Base-by-base conservation (phyloP, 2,113 vertebrate genomes). In the Redunca redunca region DNA sequence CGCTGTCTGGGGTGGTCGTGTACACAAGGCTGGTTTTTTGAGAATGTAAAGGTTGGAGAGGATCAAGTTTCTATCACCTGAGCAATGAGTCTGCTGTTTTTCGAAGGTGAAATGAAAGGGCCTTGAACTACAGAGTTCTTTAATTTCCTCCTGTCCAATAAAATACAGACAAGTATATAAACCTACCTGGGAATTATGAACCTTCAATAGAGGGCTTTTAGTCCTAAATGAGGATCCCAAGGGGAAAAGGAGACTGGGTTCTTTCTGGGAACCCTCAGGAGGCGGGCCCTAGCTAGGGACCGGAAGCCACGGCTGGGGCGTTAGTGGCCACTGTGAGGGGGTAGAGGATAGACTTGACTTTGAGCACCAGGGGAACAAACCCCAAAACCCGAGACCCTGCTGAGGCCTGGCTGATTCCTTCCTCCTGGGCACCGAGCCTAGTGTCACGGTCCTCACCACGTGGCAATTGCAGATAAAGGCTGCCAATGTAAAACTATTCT, bases 11-110 rank as follows among this genome's bases (percentile, higher is more conserved):
- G 94, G 96, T 40, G 46, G 96, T 95, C 88, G 58, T 78, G 93
- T 85, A 93, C 93, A 86, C 89, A 80, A 91, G 92, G 98, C 97
- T 98, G 97, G 97, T 97, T 97, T 97, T 84, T 84, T 92, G 95
- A 96, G 86, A 97, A 97, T 96, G 97, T 88, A 93, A 97, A 95
- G 96, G 95, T 91, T 97, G 95, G 95, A 97, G 91, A 97, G 91
- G 97, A 97, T 93, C 67, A 77, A 93, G 94, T 96, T 97, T 97
- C 94, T 71, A 71, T 98, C 97, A 97, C 97, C 97, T 98, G 97
- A 98, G 98, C 98, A 97, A 97, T 96, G 98, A 97, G 94, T 97
- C 96, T 95, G 97, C 86, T 97, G 78, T 94, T 96, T 78, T 33
- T 25, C 33, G 78, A 98, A 96, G 91, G 94, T 86, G 86, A 93